These are phyloP conservation scores for Phaonia tiefii DNA, from an alignment of 2,888 invertebrate genomes.

Conservation along the genomic window DNA sequence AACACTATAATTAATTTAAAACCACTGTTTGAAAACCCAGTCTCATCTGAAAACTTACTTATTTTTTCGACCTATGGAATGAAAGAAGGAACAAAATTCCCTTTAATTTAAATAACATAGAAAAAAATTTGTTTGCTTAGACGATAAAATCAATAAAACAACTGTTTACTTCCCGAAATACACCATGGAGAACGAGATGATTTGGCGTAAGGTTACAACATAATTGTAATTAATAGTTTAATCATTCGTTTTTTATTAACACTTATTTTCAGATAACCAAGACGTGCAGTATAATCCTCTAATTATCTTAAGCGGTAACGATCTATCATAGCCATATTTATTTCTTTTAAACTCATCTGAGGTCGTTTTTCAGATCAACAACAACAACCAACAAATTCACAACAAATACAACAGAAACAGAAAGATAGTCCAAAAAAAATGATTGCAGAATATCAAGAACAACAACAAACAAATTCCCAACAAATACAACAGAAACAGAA, in stretches of 20 bases:
- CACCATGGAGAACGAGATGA: conserved; percentile 41
- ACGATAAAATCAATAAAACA: conserved; percentile 34
- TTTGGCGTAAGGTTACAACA: conserved; percentile 26
- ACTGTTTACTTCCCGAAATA: conserved; percentile 39
- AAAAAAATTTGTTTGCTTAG: conserved; percentile 38
- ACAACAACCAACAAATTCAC: too few species aligned
- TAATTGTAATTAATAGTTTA: conserved; percentile 20
- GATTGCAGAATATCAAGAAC: too few species aligned
- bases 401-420: too few species aligned
- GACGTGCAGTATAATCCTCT: conserved; percentile 31
- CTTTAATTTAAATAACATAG: too few species aligned
- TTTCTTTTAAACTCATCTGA: conserved; percentile 35
- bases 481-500: too few species aligned
- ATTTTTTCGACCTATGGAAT: conserved; percentile 26
- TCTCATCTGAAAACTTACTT: conserved; percentile 46
- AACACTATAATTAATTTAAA: conserved; percentile 27
- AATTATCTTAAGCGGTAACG: conserved; percentile 31
- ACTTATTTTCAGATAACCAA: conserved; percentile 30
- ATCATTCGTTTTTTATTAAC: conserved; percentile 31
- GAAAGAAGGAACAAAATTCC: conserved; percentile 20
- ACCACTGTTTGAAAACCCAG: conserved; percentile 45
- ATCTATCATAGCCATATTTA: conserved; percentile 16
- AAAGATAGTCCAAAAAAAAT: too few species aligned
- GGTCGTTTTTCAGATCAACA: conserved; percentile 35
- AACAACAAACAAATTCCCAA: too few species aligned